Percentiles rank a stretch among this genome's conserved stretches.
phyloP scores from a whole-genome alignment of 2,888 invertebrate genomes.

The Epirrita christyi region DNA sequence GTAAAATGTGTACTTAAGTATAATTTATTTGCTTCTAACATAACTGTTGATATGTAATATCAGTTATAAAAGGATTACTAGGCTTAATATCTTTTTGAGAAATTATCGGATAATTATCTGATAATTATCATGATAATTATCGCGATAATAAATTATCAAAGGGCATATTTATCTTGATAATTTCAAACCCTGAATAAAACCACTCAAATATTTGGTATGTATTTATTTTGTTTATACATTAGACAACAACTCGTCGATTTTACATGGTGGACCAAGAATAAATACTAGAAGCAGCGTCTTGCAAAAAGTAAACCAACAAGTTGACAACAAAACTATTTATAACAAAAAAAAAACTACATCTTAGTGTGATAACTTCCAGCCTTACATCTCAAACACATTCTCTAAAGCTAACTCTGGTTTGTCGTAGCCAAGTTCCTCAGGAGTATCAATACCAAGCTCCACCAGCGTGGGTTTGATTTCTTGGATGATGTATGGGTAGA shows the following conservation, averaged over 20 bases:
- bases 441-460: constrained; percentile 97
- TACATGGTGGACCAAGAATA: constrained; percentile 54
- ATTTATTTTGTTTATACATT: constrained; percentile 60
- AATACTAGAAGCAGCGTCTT: constrained; percentile 53
- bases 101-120: too few relatives aligned
- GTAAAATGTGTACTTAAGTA: too few relatives aligned
- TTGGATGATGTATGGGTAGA: constrained; percentile 94
- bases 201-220: constrained; percentile 5
- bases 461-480: constrained; percentile 96
- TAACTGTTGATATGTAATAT: too few relatives aligned
- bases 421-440: constrained; percentile 98
- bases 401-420: constrained; percentile 96
- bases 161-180: too few relatives aligned
- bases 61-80: too few relatives aligned
- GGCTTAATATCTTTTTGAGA: too few relatives aligned
- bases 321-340: constrained; percentile 74
- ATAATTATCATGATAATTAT: too few relatives aligned
- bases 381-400: constrained; percentile 88
- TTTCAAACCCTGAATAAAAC: too few relatives aligned
- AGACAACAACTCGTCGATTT: constrained; percentile 61
- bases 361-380: constrained; percentile 52
- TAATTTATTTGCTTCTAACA: too few relatives aligned
- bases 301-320: constrained; percentile 64
- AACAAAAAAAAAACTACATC: constrained; percentile 76
- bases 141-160: too few relatives aligned